phyloP scores from a whole-genome alignment of 1,140 invertebrate genomes.

The Bilobella aurantiaca region DNA sequence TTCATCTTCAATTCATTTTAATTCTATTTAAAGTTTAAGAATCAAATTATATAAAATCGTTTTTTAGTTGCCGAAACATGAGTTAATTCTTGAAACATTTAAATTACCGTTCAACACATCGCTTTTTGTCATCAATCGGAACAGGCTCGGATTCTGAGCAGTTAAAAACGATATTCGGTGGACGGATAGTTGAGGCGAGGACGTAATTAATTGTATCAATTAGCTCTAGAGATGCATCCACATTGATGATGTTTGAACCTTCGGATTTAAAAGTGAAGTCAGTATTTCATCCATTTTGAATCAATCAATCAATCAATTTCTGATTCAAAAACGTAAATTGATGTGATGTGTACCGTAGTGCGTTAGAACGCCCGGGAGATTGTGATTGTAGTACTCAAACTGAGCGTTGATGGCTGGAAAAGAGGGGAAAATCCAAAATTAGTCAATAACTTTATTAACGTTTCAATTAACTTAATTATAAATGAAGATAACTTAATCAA shows the following conservation, averaged over 20 bases:
- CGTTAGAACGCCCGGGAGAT: conserved; percentile 6
- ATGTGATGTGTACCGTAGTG: conserved; percentile 16
- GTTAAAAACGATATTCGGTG: conserved; percentile 12
- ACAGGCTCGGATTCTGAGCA: too few relatives aligned
- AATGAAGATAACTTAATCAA: too few relatives aligned
- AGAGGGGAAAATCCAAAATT: too few relatives aligned
- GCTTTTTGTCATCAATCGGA: too few relatives aligned
- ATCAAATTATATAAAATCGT: too few relatives aligned
- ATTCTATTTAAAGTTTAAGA: too few relatives aligned
- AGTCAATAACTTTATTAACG: too few relatives aligned
- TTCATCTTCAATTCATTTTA: too few relatives aligned
- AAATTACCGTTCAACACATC: too few relatives aligned
- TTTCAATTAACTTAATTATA: too few relatives aligned
- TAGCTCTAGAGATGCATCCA: conserved; percentile 17
- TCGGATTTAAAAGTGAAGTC: not conserved
- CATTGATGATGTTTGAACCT: conserved; percentile 16
- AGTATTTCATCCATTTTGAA: not conserved
- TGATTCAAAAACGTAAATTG: not conserved
- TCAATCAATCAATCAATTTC: not conserved
- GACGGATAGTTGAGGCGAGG: conserved; percentile 9
- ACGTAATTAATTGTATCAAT: conserved; percentile 13
- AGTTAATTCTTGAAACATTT: too few relatives aligned
- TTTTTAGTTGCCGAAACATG: too few relatives aligned
- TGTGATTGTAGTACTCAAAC: conserved; percentile 5
- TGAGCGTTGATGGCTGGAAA: conserved; percentile 9